Evolutionary conservation across 2,797 vertebrate species (phyloP), one percentile per base, ranked within the genome.

Genomic region (Enteromius trimaculatus): DNA sequence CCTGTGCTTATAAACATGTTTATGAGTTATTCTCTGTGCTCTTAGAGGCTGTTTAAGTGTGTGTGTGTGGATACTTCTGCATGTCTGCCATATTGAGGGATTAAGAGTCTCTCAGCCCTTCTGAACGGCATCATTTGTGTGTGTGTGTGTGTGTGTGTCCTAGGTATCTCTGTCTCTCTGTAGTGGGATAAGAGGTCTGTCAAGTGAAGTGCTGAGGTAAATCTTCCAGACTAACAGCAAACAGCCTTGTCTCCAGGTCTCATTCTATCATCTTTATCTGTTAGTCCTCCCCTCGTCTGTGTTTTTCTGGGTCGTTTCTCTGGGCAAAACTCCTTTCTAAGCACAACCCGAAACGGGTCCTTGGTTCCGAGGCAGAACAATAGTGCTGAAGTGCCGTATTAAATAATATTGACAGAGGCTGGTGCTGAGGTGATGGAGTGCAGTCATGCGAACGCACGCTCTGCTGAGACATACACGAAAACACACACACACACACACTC

Each of bases 261-360:
- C 47, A 39, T 55, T 82, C 80, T 26, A 76, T 82, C 71, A 82
- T 82, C 44, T 75, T 64, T 64, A 75, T 82, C 47, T 42, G 80
- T 82, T 66, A 29, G 9, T 23, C 58, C 69, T 81, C 55, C 51
- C 29, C 44, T 74, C 31, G 26, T 47, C 29, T 37, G 71, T 75
- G 71, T 82, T 82, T 82, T 82, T 74, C 71, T 39, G 80, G 80
- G 29, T 76, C 71, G 53, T 66, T 80, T 80, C 79, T 80, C 51
- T 21, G n/a, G 29, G 39, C 26, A 34, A 49, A 75, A 65, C 70
- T 42, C 70, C 70, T 65, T 58, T 39, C 55, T 64, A 47, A 81
- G 55, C 17, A 26, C 21, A 64, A 64, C 69, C 69, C 37, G 17
- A 81, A 81, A 51, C 47, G 42, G 80, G 55, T 64, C 80, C n/a